phyloP scores from a whole-genome alignment of 2,797 vertebrate genomes.

The Alca torda region DNA sequence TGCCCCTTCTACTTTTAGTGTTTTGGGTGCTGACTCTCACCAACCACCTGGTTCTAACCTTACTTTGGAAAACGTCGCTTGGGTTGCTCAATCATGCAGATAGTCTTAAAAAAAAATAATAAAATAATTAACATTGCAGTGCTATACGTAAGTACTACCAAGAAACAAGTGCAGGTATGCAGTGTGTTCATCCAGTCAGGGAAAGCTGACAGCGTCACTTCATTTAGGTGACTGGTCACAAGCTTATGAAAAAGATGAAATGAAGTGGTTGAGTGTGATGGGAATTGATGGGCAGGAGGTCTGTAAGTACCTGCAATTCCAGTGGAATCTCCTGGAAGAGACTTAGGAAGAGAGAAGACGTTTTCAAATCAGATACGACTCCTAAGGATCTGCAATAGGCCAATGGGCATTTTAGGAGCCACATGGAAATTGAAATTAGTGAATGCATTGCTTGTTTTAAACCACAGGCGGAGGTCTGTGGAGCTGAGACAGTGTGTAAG shows the following conservation, averaged over 20 bases:
- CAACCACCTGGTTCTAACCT: fast-evolving
- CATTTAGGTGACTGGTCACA: background rate
- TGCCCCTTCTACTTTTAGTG: fast-evolving
- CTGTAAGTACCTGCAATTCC: background rate
- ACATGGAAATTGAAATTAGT: background rate
- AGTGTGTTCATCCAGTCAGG: too few relatives aligned
- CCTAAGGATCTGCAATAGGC: too few relatives aligned
- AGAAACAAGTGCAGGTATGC: fast-evolving
- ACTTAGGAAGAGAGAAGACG: background rate
- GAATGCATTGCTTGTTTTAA: background rate
- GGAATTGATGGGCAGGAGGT: background rate
- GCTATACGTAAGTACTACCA: too few relatives aligned
- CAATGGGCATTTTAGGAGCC: background rate
- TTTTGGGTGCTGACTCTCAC: too few relatives aligned
- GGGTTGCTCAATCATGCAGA: background rate
- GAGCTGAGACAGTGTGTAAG: fast-evolving
- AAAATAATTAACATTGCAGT: fast-evolving
- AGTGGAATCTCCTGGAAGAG: background rate
- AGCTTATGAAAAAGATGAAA: background rate
- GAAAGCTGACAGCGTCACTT: fast-evolving
- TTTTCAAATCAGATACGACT: background rate
- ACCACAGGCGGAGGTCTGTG: background rate
- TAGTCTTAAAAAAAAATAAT: background rate
- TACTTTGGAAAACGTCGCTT: background rate
- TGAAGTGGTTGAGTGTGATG: fast-evolving